Evolutionary conservation across 2,888 invertebrate genomes (phyloP).

Genomic region (Leptopterna dolabrata): DNA sequence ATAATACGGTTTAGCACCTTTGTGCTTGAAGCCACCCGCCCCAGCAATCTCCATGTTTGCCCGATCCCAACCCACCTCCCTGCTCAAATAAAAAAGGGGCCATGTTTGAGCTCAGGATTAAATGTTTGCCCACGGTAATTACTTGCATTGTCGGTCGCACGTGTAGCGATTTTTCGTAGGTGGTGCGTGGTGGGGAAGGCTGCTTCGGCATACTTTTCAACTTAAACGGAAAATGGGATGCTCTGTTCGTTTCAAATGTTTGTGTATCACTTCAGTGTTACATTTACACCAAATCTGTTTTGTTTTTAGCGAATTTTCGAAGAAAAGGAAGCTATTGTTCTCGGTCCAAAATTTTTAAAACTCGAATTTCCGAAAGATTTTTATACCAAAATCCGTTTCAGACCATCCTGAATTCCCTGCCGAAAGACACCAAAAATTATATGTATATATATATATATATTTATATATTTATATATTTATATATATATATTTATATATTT

Average conservation of each 20-base stretch:
- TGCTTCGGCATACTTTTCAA: neutral
- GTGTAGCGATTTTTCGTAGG: neutral
- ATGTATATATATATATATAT: too few species aligned
- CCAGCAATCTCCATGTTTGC: neutral
- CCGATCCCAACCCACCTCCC: neutral
- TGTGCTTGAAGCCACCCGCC: neutral
- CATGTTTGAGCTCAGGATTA: slow-evolving; percentile 9
- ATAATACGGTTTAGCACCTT: slow-evolving; percentile 39
- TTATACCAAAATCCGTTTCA: too few species aligned
- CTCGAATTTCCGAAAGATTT: too few species aligned
- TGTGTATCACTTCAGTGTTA: neutral
- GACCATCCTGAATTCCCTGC: too few species aligned
- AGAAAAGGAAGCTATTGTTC: too few species aligned
- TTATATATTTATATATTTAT: too few species aligned
- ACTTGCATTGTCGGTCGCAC: neutral
- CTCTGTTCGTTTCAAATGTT: neutral
- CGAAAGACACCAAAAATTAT: too few species aligned
- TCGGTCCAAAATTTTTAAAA: too few species aligned
- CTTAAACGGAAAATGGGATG: neutral
- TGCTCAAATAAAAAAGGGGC: neutral
- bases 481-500: too few species aligned
- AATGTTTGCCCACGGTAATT: slow-evolving; percentile 26
- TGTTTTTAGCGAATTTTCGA: too few species aligned
- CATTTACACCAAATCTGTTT: too few species aligned
- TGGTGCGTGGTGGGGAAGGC: neutral